Evolutionary conservation across 2,113 vertebrate genomes (phyloP).

Genomic region (Aegithalos caudatus): DNA sequence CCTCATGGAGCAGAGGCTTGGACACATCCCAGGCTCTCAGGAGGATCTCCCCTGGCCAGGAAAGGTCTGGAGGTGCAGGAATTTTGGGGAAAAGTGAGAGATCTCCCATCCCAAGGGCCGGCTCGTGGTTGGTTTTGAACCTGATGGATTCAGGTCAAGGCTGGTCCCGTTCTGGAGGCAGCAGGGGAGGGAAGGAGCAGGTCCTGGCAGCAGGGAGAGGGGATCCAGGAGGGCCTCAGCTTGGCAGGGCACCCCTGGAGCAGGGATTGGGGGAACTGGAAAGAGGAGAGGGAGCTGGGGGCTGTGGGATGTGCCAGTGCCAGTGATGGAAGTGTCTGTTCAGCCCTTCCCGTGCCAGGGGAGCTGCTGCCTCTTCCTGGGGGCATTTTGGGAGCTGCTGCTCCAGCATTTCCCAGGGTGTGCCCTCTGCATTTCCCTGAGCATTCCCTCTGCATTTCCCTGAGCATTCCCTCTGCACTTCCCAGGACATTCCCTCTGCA

Average conservation of each 20-base stretch:
- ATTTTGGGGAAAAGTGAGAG: neutral
- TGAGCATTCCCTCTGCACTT: too few species aligned
- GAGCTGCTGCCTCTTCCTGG: neutral
- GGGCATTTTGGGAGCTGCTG: neutral
- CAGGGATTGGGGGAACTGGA: neutral
- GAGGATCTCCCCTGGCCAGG: fast-evolving
- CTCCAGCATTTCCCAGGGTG: neutral
- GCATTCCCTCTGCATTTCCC: too few species aligned
- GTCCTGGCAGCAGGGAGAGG: neutral
- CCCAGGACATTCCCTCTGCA: neutral
- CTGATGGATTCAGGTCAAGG: neutral
- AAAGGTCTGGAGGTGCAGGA: neutral
- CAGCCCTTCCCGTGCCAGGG: neutral
- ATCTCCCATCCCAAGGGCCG: neutral
- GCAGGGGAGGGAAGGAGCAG: neutral
- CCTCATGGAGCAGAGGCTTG: neutral
- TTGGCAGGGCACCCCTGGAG: neutral
- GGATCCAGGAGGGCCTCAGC: neutral
- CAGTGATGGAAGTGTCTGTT: neutral
- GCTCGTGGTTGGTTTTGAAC: neutral
- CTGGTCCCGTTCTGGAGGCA: neutral
- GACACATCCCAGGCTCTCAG: neutral
- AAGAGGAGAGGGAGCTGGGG: neutral
- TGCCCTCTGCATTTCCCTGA: too few species aligned
- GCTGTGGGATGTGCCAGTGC: neutral